phyloP scores from a whole-genome alignment of 2,797 vertebrate species.

The Gallinago nigripennis region DNA sequence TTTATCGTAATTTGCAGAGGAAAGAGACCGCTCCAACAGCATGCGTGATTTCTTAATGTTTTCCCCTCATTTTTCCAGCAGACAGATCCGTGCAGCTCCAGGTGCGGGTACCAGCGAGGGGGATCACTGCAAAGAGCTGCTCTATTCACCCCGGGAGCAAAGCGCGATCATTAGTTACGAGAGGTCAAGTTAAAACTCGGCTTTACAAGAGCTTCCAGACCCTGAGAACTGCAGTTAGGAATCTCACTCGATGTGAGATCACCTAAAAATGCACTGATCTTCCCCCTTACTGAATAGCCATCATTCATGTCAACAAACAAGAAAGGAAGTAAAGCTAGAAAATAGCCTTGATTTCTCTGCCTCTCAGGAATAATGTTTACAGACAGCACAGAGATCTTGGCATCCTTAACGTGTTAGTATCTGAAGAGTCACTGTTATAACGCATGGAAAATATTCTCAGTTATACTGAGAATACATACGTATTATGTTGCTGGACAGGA shows the following conservation, averaged over 20 bases:
- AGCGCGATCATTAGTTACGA: rapidly evolving
- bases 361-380: neutral
- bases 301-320: neutral
- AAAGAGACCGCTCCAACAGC: neutral
- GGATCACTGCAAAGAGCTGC: neutral
- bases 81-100: neutral
- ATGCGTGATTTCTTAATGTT: neutral
- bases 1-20: rapidly evolving
- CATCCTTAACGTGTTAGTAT: neutral
- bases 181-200: neutral
- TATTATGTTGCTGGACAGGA: neutral
- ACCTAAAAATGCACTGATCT: neutral
- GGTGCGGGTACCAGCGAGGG: neutral
- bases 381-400: neutral
- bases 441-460: neutral
- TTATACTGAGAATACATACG: neutral
- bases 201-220: neutral
- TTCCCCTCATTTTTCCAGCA: neutral
- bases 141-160: neutral
- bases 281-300: neutral
- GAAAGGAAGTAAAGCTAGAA: neutral
- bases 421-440: neutral
- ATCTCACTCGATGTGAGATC: neutral
- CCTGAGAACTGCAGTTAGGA: neutral
- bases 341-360: neutral